A percentile compares a stretch with the other conserved stretches of the same genome.
These are phyloP conservation scores for Aleiodes sp. DNA, from an alignment of 1,140 invertebrate genomes.

Conservation along the genomic window DNA sequence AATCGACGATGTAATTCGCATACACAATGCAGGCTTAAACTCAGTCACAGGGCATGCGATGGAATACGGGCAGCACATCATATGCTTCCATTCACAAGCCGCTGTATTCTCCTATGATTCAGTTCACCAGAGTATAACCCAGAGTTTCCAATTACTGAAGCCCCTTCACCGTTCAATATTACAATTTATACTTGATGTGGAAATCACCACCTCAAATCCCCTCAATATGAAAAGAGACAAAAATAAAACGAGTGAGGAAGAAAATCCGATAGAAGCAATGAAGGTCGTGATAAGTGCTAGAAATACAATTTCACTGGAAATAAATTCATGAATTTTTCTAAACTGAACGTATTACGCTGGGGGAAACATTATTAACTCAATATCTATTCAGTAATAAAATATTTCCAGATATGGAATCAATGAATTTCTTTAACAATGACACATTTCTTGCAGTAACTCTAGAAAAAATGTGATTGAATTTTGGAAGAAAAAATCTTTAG, in stretches of 20 bases:
- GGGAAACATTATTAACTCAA: no score
- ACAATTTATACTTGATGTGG: background rate
- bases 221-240: background rate
- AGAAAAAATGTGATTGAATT: no score
- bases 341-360: no score
- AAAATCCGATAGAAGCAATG: no score
- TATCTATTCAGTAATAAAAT: no score
- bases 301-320: no score
- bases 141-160: conserved; percentile 35
- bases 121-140: background rate
- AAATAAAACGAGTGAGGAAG: background rate
- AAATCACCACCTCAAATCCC: conserved; percentile 9
- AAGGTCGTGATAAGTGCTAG: no score
- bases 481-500: no score
- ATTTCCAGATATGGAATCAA: no score
- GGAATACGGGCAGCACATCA: conserved; percentile 33
- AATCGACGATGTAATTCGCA: conserved; percentile 5
- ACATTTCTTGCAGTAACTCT: no score
- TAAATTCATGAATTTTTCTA: no score
- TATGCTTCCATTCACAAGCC: conserved; percentile 19
- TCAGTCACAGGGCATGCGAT: background rate
- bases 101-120: conserved; percentile 2
- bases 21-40: conserved; percentile 26
- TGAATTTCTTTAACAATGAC: no score
- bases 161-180: conserved; percentile 12